Conservation (phyloP, 2,113 vertebrate genomes). For the Nymphicus hollandicus region DNA sequence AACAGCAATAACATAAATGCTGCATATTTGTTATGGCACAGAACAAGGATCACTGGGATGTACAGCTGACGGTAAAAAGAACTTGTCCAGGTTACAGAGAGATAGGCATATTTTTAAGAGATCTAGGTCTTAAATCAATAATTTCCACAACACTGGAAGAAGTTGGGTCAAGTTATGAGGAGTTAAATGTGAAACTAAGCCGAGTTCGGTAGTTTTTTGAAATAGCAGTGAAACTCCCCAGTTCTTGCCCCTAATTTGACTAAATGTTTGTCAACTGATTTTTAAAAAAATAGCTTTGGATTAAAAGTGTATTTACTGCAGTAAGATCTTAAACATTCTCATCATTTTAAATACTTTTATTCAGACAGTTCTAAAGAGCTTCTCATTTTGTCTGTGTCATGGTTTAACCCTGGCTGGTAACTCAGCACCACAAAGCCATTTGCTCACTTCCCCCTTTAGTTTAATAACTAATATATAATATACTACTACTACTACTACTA, state of each 20-base stretch:
- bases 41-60: neutral
- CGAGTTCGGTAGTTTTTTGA: neutral
- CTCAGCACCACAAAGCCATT: neutral
- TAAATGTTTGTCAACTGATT: neutral
- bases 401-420: neutral
- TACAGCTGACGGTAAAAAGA: neutral
- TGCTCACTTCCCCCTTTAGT: neutral
- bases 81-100: neutral
- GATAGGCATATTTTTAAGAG: neutral
- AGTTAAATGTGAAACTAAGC: neutral
- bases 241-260: neutral
- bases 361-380: neutral
- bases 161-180: neutral
- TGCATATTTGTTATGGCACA: neutral
- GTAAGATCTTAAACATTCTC: neutral
- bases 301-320: neutral
- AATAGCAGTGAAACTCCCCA: neutral
- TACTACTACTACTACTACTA: neutral
- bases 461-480: neutral
- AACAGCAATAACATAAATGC: neutral
- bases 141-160: neutral
- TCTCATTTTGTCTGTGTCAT: neutral
- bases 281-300: neutral
- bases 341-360: neutral
- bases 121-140: neutral